Evolutionary conservation across 2,797 vertebrate genomes (phyloP).

Genomic region (Diplodus sargus): DNA sequence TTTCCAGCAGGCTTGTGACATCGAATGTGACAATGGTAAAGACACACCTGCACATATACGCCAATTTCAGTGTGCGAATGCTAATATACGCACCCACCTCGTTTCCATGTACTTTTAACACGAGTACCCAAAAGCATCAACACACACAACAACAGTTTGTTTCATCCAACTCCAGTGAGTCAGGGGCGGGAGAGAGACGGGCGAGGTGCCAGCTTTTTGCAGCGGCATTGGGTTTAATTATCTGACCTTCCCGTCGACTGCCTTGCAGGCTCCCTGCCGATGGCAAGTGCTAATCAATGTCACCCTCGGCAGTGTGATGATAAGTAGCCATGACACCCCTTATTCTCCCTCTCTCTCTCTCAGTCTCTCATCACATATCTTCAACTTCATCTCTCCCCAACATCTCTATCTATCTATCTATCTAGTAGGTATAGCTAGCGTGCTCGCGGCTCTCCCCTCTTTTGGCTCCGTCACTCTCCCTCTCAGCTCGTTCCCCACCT

Average conservation of each 20-base stretch:
- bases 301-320: slow-evolving; percentile 68
- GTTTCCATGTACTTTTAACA: slow-evolving; percentile 1
- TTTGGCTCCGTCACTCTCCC: slow-evolving; percentile 11
- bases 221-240: slow-evolving; percentile 78
- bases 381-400: slow-evolving; percentile 47
- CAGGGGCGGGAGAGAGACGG: slow-evolving; percentile 45
- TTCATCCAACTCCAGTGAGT: slow-evolving; percentile 10
- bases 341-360: slow-evolving; percentile 42
- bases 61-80: too few species aligned
- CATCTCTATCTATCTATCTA: slow-evolving; percentile 28
- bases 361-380: slow-evolving; percentile 53
- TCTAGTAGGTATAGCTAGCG: slow-evolving; percentile 12
- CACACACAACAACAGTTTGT: slow-evolving; percentile 21
- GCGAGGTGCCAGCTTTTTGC: slow-evolving; percentile 64
- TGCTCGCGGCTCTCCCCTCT: slow-evolving; percentile 23
- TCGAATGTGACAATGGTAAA: too few species aligned
- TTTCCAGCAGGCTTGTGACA: too few species aligned
- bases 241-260: slow-evolving; percentile 70
- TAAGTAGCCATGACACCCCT: slow-evolving; percentile 73
- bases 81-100: slow-evolving; percentile 8
- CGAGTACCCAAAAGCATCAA: neutral
- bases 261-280: slow-evolving; percentile 61
- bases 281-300: slow-evolving; percentile 76
- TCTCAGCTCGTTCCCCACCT: slow-evolving; percentile 4
- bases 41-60: too few species aligned